Conservation (phyloP, 2,113 vertebrate genomes). For the Takifugu flavidus region DNA sequence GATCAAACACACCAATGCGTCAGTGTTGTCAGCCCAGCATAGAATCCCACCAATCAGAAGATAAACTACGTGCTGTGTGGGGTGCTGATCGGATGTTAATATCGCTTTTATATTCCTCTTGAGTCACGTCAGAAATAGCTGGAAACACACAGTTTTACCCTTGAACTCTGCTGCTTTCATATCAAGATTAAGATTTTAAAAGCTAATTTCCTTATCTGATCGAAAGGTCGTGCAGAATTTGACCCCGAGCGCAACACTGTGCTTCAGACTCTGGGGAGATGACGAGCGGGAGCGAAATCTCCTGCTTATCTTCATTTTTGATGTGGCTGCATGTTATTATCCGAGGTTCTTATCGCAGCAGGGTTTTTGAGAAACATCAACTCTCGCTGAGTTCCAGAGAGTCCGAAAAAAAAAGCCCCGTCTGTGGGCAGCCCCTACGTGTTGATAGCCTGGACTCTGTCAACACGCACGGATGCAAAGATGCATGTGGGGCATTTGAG, state of each 20-base stretch:
- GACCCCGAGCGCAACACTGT: conserved; percentile 33
- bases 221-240: conserved; percentile 23
- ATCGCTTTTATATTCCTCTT: neutral
- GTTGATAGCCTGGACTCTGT: conserved; percentile 7
- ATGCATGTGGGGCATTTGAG: conserved; percentile 54
- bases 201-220: conserved; percentile 39
- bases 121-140: conserved; percentile 9
- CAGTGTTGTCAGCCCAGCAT: too few species aligned
- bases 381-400: conserved; percentile 58
- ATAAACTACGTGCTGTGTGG: too few species aligned
- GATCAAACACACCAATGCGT: too few species aligned
- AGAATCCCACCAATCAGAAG: too few species aligned
- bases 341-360: conserved; percentile 46
- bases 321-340: conserved; percentile 44
- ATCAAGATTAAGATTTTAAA: conserved; percentile 39
- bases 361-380: conserved; percentile 62
- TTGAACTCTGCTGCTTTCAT: conserved; percentile 33
- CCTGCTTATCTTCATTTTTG: neutral
- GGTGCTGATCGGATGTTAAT: too few species aligned
- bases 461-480: conserved; percentile 47
- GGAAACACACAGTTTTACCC: conserved; percentile 30
- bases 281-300: conserved; percentile 23
- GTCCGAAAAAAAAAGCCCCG: conserved; percentile 61
- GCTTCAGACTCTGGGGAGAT: conserved; percentile 19
- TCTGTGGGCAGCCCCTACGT: conserved; percentile 43